Percentiles rank a stretch among this genome's conserved stretches.
phyloP scores from a whole-genome alignment of 2,113 vertebrate species.

The Scomber colias region DNA sequence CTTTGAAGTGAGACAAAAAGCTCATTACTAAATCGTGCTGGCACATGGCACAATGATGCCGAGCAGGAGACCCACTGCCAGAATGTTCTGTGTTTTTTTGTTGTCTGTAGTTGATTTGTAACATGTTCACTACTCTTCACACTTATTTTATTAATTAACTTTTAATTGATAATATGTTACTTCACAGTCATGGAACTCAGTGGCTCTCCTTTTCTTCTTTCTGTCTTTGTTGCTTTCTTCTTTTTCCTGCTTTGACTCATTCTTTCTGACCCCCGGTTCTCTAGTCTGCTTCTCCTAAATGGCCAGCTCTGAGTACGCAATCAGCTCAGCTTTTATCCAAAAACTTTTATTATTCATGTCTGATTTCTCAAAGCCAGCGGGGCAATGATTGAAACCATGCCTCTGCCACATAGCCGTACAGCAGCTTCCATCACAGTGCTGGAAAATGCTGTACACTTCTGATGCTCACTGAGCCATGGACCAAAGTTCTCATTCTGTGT shows the following conservation, averaged over 20 bases:
- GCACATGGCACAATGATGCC: constrained; percentile 37
- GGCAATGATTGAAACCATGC: constrained; percentile 41
- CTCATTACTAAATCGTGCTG: constrained; percentile 56
- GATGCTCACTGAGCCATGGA: constrained; percentile 35
- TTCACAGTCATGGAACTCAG: neutral
- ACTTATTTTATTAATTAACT: constrained; percentile 9
- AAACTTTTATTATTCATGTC: constrained; percentile 32
- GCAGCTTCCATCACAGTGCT: constrained; percentile 25
- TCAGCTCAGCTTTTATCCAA: constrained; percentile 34
- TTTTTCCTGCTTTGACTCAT: neutral
- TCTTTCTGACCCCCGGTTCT: neutral
- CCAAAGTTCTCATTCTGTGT: constrained; percentile 46
- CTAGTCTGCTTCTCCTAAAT: neutral
- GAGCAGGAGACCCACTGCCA: constrained; percentile 31
- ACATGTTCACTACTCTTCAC: constrained; percentile 15
- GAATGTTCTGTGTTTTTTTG: constrained; percentile 12
- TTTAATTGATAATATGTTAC: neutral
- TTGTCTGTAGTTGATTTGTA: constrained; percentile 8
- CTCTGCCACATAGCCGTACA: constrained; percentile 3
- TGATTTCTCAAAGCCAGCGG: constrained; percentile 24
- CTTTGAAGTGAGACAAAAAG: constrained; percentile 52
- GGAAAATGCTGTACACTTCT: constrained; percentile 21
- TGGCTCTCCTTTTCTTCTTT: neutral
- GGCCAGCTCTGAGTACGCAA: neutral
- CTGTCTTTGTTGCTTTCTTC: neutral